A percentile compares a stretch with the other conserved stretches of the same genome.
Evolutionary conservation across 2,888 invertebrate species (phyloP).

Genomic region (Sinotaia quadrata): DNA sequence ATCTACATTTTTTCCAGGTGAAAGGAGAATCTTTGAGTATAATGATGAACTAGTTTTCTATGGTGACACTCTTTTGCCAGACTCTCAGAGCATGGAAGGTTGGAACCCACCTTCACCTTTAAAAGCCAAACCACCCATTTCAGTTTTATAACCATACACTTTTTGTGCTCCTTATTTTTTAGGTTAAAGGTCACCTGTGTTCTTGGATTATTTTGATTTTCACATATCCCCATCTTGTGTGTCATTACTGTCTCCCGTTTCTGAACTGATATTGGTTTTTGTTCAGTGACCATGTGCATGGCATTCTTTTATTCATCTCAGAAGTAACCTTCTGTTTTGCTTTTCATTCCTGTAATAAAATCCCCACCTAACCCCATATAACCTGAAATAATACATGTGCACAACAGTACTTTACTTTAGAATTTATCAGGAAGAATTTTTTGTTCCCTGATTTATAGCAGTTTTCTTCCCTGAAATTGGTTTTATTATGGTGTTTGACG

Average conservation of each 20-base stretch:
- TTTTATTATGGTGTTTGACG: too few species aligned
- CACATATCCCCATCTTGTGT: too few species aligned
- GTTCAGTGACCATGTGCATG: neutral
- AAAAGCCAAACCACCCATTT: neutral
- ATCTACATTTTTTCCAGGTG: slow-evolving; percentile 17
- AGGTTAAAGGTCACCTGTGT: too few species aligned
- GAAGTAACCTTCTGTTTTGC: neutral
- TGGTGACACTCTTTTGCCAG: slow-evolving; percentile 28
- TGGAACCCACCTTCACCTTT: neutral
- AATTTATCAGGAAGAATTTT: too few species aligned
- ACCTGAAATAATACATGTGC: too few species aligned
- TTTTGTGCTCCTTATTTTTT: neutral
- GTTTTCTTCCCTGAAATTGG: too few species aligned
- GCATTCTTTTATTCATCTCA: neutral
- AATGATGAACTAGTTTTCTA: slow-evolving; percentile 29
- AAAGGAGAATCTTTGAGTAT: slow-evolving; percentile 20
- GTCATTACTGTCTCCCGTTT: too few species aligned
- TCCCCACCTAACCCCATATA: neutral
- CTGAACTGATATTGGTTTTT: too few species aligned
- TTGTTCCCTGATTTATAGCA: too few species aligned
- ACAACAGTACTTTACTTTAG: too few species aligned
- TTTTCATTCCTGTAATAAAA: neutral
- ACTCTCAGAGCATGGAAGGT: slow-evolving; percentile 27
- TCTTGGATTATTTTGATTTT: too few species aligned
- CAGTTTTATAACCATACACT: neutral